Evolutionary conservation across 2,888 invertebrate genomes (phyloP).

Genomic region (Rhabditoides inermis): DNA sequence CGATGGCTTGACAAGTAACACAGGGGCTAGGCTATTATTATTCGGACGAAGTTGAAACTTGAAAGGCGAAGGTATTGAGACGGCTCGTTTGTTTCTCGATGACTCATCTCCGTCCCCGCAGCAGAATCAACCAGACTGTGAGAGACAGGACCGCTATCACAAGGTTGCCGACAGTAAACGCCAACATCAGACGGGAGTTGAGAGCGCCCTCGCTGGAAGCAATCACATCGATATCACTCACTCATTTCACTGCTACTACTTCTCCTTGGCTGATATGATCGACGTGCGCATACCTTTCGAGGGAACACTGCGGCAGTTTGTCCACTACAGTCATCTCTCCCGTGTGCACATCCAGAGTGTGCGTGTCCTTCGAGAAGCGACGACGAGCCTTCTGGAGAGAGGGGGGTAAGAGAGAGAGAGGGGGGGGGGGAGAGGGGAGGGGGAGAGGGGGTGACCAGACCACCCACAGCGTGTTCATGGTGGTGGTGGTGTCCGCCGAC

Average conservation of each 20-base stretch:
- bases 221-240: no score
- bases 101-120: constrained; percentile 1
- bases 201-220: background rate
- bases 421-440: background rate
- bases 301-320: constrained; percentile 3
- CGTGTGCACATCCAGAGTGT: constrained; percentile 50
- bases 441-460: background rate
- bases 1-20: no score
- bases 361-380: no score
- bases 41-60: no score
- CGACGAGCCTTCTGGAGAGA: no score
- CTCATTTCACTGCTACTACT: no score
- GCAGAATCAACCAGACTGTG: constrained; percentile 5
- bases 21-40: no score
- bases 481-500: constrained; percentile 22
- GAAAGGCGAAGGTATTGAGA: no score
- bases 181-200: background rate
- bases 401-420: no score
- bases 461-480: constrained; percentile 14
- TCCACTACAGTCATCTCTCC: constrained; percentile 38
- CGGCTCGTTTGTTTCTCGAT: no score
- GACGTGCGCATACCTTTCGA: constrained; percentile 1
- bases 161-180: constrained; percentile 7
- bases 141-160: constrained; percentile 6
- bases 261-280: no score